phyloP scores from a whole-genome alignment of 2,797 vertebrate genomes.

The Mustela erminea region DNA sequence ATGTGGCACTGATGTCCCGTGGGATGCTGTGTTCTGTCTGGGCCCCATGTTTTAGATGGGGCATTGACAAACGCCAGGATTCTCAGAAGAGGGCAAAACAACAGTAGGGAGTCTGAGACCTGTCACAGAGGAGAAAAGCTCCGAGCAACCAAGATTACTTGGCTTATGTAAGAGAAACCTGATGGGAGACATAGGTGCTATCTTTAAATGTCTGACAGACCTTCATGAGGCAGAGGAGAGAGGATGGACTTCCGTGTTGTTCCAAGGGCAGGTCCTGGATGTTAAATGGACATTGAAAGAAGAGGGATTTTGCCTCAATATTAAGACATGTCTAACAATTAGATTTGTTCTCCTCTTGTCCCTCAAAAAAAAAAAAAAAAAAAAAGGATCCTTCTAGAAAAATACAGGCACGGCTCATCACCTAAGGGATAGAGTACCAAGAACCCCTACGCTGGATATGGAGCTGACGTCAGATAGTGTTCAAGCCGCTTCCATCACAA shows the following conservation, averaged over 20 bases:
- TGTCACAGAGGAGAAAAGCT: constrained; percentile 28
- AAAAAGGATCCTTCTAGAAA: not conserved
- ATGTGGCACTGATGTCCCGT: not conserved
- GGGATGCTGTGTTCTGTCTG: not conserved
- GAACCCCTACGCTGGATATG: not conserved
- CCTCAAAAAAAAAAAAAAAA: not conserved
- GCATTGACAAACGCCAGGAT: constrained; percentile 20
- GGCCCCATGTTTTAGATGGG: not conserved
- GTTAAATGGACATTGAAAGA: constrained; percentile 9
- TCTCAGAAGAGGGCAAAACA: not conserved
- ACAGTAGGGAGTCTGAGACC: not conserved
- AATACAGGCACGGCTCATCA: not conserved
- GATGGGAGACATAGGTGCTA: not conserved
- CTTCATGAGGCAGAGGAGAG: not conserved
- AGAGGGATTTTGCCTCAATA: not conserved
- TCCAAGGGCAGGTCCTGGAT: not conserved
- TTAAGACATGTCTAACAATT: constrained; percentile 47
- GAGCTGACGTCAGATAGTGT: not conserved
- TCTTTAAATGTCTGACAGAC: not conserved
- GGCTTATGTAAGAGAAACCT: constrained; percentile 26
- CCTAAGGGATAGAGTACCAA: not conserved
- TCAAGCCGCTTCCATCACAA: not conserved
- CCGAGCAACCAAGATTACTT: not conserved
- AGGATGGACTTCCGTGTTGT: not conserved
- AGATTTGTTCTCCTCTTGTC: not conserved